Conservation (phyloP, 2,888 invertebrate genomes). For the Apoda limacodes region DNA sequence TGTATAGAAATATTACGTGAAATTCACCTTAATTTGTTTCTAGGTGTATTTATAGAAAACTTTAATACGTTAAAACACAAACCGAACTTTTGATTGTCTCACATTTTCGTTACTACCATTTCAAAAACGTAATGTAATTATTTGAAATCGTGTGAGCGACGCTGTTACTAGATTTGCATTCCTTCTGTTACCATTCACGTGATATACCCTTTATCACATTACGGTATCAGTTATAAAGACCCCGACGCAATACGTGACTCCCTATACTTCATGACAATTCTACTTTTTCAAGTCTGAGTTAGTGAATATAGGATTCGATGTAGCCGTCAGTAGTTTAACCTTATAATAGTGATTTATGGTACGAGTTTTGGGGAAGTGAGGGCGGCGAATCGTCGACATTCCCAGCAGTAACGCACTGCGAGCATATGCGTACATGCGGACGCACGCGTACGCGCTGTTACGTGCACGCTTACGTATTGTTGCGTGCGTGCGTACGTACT, state of each 20-base stretch:
- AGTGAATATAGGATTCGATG: constrained; percentile 32
- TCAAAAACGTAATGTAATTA: too few species aligned
- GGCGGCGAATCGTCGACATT: constrained; percentile 23
- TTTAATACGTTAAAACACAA: too few species aligned
- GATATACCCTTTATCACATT: too few species aligned
- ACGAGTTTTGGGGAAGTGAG: constrained; percentile 13
- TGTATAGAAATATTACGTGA: too few species aligned
- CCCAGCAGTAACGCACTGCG: constrained; percentile 20
- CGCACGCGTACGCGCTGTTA: neutral
- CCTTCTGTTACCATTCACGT: too few species aligned
- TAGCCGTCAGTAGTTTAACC: constrained; percentile 21
- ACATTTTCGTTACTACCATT: too few species aligned
- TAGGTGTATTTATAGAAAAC: too few species aligned
- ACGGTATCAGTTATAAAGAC: too few species aligned
- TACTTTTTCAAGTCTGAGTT: constrained; percentile 42
- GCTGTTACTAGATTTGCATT: too few species aligned
- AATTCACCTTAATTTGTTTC: too few species aligned
- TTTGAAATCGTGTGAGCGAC: too few species aligned
- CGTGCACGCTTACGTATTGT: neutral
- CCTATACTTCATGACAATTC: constrained; percentile 46
- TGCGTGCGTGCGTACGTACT: neutral
- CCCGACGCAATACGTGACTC: constrained; percentile 22
- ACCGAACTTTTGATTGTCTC: too few species aligned
- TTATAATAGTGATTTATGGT: constrained; percentile 2
- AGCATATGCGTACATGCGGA: constrained; percentile 3